Percentiles rank a stretch among this genome's conserved stretches.
Evolutionary conservation across 2,113 vertebrate species (phyloP).

Genomic region (Himantopus leucocephalus): DNA sequence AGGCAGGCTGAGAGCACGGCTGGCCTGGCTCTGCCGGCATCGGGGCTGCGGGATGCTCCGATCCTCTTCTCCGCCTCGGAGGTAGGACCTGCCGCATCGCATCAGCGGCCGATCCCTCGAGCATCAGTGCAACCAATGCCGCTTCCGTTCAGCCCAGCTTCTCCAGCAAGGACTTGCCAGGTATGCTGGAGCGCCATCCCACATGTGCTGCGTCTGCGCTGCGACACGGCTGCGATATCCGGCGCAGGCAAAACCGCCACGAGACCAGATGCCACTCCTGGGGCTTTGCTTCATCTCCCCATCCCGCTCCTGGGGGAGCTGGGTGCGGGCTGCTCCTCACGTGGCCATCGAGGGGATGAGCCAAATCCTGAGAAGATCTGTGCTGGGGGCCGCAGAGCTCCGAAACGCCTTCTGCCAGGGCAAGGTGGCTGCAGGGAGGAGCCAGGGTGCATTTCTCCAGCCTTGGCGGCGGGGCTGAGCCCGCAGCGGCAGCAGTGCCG

Average conservation of each 20-base stretch:
- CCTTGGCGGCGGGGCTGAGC: accelerated
- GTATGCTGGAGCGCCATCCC: background rate
- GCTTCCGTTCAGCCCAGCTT: accelerated
- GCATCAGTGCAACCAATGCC: accelerated
- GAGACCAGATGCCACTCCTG: background rate
- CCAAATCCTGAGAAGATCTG: background rate
- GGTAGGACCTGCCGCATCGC: accelerated
- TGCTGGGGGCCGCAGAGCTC: background rate
- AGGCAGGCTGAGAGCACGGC: accelerated
- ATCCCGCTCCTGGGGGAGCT: accelerated
- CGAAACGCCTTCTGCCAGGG: background rate
- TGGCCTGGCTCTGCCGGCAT: background rate
- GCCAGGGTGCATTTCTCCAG: accelerated
- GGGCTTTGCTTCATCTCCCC: background rate
- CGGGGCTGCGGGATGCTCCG: background rate
- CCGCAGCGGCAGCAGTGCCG: accelerated
- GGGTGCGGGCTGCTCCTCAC: background rate
- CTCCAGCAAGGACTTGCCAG: accelerated
- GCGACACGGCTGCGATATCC: background rate
- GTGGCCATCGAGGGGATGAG: background rate
- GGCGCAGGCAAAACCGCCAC: accelerated
- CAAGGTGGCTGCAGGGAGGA: background rate
- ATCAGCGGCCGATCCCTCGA: accelerated
- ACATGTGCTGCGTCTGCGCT: accelerated
- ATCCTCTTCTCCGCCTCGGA: accelerated